phyloP scores from a whole-genome alignment of 2,797 vertebrate genomes.

The Amblyraja radiata region DNA sequence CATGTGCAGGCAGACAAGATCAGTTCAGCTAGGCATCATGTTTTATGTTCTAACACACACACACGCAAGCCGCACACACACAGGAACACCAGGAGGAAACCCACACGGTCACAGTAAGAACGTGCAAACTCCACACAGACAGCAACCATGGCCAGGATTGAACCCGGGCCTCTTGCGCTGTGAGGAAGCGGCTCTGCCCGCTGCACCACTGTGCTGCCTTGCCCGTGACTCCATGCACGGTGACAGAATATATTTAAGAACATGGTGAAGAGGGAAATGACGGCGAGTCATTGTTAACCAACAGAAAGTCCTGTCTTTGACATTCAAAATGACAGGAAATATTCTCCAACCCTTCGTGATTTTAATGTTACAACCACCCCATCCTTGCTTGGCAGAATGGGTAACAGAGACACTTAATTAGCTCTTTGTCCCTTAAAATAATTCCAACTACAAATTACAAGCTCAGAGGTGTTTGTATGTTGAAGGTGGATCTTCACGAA shows the following conservation, averaged over 20 bases:
- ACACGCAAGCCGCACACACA: too few species aligned
- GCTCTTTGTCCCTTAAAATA: neutral
- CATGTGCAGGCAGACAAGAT: too few species aligned
- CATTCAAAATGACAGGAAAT: neutral
- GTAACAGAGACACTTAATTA: neutral
- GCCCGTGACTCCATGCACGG: neutral
- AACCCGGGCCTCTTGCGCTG: too few species aligned
- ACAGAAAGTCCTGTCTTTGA: neutral
- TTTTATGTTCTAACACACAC: too few species aligned
- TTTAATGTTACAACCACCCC: neutral
- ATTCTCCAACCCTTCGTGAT: neutral
- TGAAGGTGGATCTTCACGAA: neutral
- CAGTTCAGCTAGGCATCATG: too few species aligned
- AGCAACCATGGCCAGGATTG: too few species aligned
- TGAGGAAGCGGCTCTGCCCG: too few species aligned
- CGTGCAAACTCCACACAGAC: too few species aligned
- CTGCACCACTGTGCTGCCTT: neutral
- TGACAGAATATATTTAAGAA: too few species aligned
- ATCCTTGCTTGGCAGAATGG: neutral
- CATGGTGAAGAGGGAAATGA: neutral
- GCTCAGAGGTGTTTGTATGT: neutral
- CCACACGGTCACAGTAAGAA: too few species aligned
- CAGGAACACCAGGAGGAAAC: too few species aligned
- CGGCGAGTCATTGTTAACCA: neutral
- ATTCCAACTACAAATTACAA: neutral